phyloP scores from a whole-genome alignment of 2,113 vertebrate species.

The Lipotes vexillifer region DNA sequence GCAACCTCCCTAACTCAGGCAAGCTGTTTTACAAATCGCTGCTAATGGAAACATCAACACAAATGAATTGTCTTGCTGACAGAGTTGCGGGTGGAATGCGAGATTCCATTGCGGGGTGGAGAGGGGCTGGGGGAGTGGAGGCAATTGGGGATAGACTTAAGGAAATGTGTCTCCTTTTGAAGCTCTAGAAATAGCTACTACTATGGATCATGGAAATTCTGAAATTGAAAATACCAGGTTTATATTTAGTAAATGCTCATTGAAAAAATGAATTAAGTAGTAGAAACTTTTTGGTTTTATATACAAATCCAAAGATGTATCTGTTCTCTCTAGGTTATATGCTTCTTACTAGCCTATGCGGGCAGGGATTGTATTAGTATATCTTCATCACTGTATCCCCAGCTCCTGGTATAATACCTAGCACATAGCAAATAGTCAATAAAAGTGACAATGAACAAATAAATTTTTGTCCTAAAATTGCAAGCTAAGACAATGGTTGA shows the following conservation, averaged over 20 bases:
- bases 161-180: slow-evolving; percentile 10
- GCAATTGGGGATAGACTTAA: background rate
- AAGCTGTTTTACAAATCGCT: background rate
- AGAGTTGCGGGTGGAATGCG: background rate
- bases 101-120: background rate
- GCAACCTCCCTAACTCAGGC: background rate
- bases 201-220: background rate
- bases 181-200: background rate
- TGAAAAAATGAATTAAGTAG: background rate
- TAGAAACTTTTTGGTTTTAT: background rate
- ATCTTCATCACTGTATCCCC: background rate
- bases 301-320: background rate
- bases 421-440: background rate
- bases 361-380: background rate
- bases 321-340: background rate
- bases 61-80: background rate
- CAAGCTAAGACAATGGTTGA: background rate
- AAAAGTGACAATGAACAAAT: background rate
- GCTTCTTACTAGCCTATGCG: background rate
- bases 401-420: background rate
- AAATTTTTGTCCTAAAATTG: background rate
- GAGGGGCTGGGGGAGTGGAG: background rate
- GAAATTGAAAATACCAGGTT: background rate
- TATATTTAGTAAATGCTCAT: background rate
- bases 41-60: background rate